These are phyloP conservation scores for Malthinus seriepunctatus DNA, from an alignment of 2,888 invertebrate species.

Conservation along the genomic window DNA sequence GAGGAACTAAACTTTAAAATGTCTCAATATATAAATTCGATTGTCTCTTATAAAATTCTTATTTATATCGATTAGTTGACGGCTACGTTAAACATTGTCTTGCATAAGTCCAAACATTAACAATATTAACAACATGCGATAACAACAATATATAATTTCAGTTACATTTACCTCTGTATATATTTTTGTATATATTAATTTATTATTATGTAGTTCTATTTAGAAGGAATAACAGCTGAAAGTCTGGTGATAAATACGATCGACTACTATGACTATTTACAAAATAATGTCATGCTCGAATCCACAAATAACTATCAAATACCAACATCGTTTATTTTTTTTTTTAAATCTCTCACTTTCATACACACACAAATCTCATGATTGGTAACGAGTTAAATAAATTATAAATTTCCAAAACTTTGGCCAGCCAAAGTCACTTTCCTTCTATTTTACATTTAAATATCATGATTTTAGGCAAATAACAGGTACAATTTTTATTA, in stretches of 20 bases:
- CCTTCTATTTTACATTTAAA: too few species aligned
- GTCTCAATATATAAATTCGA: background rate
- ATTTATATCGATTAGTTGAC: slow-evolving; percentile 42
- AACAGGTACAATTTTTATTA: slow-evolving; percentile 20
- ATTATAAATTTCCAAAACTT: slow-evolving; percentile 11
- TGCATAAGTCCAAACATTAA: slow-evolving; percentile 52
- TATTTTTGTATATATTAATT: slow-evolving; percentile 39
- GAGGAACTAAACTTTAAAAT: too few species aligned
- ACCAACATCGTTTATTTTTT: background rate
- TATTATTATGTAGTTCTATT: slow-evolving; percentile 43
- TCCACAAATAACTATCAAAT: slow-evolving; percentile 24
- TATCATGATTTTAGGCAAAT: slow-evolving; percentile 15
- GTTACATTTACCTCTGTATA: slow-evolving; percentile 41
- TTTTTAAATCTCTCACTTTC: background rate
- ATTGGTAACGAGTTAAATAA: slow-evolving; percentile 38
- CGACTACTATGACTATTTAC: slow-evolving; percentile 48
- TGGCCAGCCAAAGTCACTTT: slow-evolving; percentile 22
- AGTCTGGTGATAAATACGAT: slow-evolving; percentile 41
- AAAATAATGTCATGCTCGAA: slow-evolving; percentile 40
- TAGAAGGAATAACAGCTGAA: slow-evolving; percentile 48
- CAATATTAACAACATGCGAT: slow-evolving; percentile 58
- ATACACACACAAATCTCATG: slow-evolving; percentile 35
- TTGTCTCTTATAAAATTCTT: background rate
- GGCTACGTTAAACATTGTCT: slow-evolving; percentile 44
- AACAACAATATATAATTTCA: slow-evolving; percentile 53